Percentiles rank a stretch among this genome's conserved stretches.
Evolutionary conservation across 2,797 vertebrate species (phyloP).

Genomic region (Graptemys geographica): DNA sequence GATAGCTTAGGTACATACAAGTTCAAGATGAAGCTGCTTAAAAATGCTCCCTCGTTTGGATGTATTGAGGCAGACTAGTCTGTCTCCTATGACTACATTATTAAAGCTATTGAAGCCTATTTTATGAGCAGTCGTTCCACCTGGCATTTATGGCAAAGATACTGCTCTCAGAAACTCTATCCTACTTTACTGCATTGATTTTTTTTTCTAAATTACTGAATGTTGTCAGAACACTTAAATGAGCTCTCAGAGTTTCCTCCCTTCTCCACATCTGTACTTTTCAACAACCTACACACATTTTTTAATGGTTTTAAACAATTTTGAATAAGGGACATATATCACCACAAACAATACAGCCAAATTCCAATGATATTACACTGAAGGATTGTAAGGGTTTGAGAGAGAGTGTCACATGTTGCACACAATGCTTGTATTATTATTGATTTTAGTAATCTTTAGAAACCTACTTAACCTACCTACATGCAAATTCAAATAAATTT

Average conservation of each 20-base stretch:
- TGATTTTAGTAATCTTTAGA: background rate
- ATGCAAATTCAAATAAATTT: constrained; percentile 13
- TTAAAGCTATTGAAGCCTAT: background rate
- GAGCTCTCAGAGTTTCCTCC: background rate
- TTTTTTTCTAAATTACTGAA: background rate
- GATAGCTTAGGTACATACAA: background rate
- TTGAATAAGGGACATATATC: background rate
- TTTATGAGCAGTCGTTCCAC: background rate
- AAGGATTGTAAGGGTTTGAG: background rate
- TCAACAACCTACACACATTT: background rate
- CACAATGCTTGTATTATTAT: background rate
- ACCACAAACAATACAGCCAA: background rate
- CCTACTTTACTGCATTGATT: background rate
- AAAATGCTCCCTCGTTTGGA: background rate
- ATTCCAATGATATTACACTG: background rate
- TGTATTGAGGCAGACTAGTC: background rate
- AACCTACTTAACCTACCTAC: background rate
- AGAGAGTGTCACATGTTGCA: too few relatives aligned
- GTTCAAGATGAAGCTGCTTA: background rate
- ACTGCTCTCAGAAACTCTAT: background rate
- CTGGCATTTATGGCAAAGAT: fast-evolving
- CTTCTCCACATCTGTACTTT: background rate
- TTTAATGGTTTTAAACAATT: background rate
- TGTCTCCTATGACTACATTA: background rate
- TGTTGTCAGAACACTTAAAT: background rate